Evolutionary conservation across 2,797 vertebrate species (phyloP), one percentile per base, ranked within the genome.

Genomic region (Mormyrops attenuatus): DNA sequence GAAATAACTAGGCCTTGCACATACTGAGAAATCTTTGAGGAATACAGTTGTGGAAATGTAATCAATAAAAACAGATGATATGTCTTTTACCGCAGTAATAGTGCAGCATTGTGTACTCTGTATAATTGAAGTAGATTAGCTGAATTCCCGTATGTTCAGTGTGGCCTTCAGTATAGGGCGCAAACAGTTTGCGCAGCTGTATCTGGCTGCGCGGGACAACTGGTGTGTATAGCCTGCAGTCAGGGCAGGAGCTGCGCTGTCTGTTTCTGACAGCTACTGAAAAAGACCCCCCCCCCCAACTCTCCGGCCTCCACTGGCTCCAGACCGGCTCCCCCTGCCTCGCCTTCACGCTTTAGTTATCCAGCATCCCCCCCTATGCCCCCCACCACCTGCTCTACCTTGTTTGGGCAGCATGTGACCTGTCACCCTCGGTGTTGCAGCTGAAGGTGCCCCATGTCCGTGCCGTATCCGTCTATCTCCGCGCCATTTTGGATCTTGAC

Each of bases 221-320:
- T 97, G 96, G 96, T 98, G 98, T 98, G 97, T 98, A 98, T 99
- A 98, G 96, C 97, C 98, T 95, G 97, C 96, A 96, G 97, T 97
- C 96, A 97, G 96, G 95, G 97, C 97, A 93, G 96, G 97, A 98
- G 97, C 97, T 94, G 94, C 96, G 91, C 96, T 97, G 95, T 94
- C 97, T 96, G 38, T 41, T 96, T 94, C 96, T 93, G 96, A 97
- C 97, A 99, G 98, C 98, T 99, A 99, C 97, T 96, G 95, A 96
- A 96, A 95, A 93, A 91, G 94, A 93, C 95, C 94, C 94, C 94
- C 92, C 90, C 17, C 90, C 92, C 52, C 0, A 6, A 92, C 93
- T 84, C 91, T 92, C 91, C 73, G 9, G 89, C 91, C 90, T 89
- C 92, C 92, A 69, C 88, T 44, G 17, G 34, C 15, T 88, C 91